Evolutionary conservation across 2,888 invertebrate species (phyloP).

Genomic region (Cinara cedri): DNA sequence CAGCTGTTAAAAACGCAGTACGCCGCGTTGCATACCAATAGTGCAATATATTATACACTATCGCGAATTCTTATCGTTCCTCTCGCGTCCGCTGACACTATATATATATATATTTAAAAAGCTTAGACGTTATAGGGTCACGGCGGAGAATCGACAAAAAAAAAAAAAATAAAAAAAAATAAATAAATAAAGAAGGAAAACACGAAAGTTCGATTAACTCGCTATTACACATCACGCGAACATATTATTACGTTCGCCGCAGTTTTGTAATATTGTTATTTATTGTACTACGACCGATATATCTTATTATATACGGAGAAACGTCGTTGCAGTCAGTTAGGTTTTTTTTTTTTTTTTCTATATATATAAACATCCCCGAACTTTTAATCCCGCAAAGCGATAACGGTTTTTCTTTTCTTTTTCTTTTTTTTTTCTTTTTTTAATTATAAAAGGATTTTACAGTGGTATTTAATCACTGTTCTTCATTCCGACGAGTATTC

Average conservation of each 20-base stretch:
- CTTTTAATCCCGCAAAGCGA: too few relatives aligned
- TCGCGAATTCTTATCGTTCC: slow-evolving; percentile 21
- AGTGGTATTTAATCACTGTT: too few relatives aligned
- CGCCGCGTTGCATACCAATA: background rate
- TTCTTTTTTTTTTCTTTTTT: too few relatives aligned
- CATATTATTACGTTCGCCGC: background rate
- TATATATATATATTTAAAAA: background rate
- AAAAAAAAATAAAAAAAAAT: background rate
- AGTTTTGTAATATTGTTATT: background rate
- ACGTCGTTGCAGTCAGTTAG: background rate
- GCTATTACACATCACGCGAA: background rate
- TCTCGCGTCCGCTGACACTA: background rate
- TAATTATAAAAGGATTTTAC: too few relatives aligned
- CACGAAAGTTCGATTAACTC: slow-evolving; percentile 29
- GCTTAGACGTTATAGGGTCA: background rate
- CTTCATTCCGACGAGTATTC: too few relatives aligned
- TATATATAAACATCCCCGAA: too few relatives aligned
- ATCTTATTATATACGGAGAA: background rate
- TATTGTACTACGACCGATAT: background rate
- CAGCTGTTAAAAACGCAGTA: slow-evolving; percentile 30
- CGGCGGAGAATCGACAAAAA: background rate
- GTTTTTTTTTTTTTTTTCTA: too few relatives aligned
- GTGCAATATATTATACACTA: background rate
- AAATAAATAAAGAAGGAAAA: background rate
- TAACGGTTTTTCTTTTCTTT: too few relatives aligned